A percentile compares a stretch with the other conserved stretches of the same genome.
Evolutionary conservation across 2,797 vertebrate species (phyloP).

Genomic region (Zenarchopterus dispar): DNA sequence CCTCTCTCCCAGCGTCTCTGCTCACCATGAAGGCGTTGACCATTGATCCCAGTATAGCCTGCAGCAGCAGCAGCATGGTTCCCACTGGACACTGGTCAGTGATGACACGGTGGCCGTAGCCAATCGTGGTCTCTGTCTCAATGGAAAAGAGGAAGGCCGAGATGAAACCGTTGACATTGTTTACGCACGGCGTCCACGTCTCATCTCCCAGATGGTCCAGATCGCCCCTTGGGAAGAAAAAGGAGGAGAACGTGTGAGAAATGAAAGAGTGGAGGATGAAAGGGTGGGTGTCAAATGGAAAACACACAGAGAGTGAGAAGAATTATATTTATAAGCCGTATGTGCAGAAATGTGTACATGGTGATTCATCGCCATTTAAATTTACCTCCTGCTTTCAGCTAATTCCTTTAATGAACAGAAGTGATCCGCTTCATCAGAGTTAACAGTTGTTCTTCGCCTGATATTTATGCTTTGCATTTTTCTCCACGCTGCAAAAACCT

Average conservation of each 20-base stretch:
- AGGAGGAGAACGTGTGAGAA: constrained; percentile 35
- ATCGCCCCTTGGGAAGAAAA: constrained; percentile 83
- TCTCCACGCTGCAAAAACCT: constrained; percentile 30
- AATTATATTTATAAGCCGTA: constrained; percentile 53
- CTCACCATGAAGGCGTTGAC: constrained; percentile 97
- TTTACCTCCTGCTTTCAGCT: background rate
- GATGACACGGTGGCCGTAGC: constrained; percentile 95
- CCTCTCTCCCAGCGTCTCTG: background rate
- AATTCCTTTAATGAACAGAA: constrained; percentile 16
- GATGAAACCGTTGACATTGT: constrained; percentile 96
- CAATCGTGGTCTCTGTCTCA: constrained; percentile 96
- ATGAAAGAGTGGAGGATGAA: constrained; percentile 19
- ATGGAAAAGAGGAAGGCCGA: constrained; percentile 98
- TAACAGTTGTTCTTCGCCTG: constrained; percentile 10
- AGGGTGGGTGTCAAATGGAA: constrained; percentile 45
- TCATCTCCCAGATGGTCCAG: constrained; percentile 93
- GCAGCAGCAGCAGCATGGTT: constrained; percentile 92
- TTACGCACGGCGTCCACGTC: constrained; percentile 94
- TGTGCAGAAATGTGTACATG: constrained; percentile 31
- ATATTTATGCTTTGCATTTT: constrained; percentile 31
- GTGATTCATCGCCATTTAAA: constrained; percentile 22
- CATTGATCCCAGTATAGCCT: constrained; percentile 97
- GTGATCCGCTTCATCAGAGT: constrained; percentile 15
- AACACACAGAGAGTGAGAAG: constrained; percentile 38
- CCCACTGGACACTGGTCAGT: constrained; percentile 96